Percentiles rank a stretch among this genome's conserved stretches.
Evolutionary conservation across 2,113 vertebrate species (phyloP).

Genomic region (Silurus meridionalis): DNA sequence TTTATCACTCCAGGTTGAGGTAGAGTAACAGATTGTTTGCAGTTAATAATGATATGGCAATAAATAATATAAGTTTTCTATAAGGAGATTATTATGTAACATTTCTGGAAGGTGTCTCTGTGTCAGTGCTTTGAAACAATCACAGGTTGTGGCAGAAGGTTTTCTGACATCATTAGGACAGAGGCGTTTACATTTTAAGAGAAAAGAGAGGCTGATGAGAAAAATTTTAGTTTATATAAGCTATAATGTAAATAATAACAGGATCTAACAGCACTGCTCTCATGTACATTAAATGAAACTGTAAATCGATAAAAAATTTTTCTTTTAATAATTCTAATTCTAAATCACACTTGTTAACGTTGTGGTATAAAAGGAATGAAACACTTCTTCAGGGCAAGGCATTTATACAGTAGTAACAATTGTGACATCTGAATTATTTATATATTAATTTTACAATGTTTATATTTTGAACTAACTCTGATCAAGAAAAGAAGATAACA

Average conservation of each 20-base stretch:
- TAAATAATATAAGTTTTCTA: too few species aligned
- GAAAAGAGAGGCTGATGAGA: neutral
- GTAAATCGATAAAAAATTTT: neutral
- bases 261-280: neutral
- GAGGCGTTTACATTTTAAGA: neutral
- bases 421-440: neutral
- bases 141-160: neutral
- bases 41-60: neutral
- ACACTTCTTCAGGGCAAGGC: neutral
- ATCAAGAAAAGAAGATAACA: neutral
- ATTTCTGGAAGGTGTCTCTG: neutral
- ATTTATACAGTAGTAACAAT: neutral
- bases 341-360: neutral
- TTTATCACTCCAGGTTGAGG: neutral
- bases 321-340: neutral
- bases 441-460: neutral
- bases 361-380: neutral
- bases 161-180: too few species aligned
- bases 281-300: neutral
- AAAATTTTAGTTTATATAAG: neutral
- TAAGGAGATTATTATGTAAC: neutral
- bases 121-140: too few species aligned
- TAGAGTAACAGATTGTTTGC: neutral
- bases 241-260: neutral
- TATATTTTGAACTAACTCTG: neutral